Percentiles rank a stretch among this genome's conserved stretches.
phyloP scores from a whole-genome alignment of 2,113 vertebrate species.

The Lophotis ruficrista region DNA sequence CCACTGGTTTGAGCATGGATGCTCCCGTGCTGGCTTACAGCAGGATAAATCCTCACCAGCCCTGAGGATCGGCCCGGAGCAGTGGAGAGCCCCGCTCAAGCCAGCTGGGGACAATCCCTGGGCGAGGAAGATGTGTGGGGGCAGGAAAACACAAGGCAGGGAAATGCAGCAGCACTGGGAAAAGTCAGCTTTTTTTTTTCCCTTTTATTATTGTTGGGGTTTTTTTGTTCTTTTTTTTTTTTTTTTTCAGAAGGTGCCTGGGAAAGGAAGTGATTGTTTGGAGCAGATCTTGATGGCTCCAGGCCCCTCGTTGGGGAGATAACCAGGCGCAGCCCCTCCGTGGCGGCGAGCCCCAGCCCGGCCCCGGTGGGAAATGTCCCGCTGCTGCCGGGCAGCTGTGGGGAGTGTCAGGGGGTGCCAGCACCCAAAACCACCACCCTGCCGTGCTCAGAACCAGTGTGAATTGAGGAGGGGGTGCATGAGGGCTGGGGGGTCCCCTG shows the following conservation, averaged over 20 bases:
- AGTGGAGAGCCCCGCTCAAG: fast-evolving
- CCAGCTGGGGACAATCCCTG: conserved; percentile 9
- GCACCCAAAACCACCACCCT: background rate
- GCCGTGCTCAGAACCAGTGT: fast-evolving
- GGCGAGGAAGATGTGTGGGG: background rate
- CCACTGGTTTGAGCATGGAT: background rate
- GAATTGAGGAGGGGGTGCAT: fast-evolving
- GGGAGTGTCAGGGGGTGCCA: fast-evolving
- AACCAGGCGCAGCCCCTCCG: conserved; percentile 17
- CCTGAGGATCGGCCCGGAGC: background rate
- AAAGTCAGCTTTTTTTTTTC: background rate
- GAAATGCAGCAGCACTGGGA: conserved; percentile 23
- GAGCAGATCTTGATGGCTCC: conserved; percentile 73
- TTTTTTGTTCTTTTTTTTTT: background rate
- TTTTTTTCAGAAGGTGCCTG: conserved; percentile 50
- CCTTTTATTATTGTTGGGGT: background rate
- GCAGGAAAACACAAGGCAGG: conserved; percentile 32
- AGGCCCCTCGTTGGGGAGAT: conserved; percentile 58
- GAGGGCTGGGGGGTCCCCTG: background rate
- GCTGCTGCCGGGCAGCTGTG: fast-evolving
- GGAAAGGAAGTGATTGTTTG: conserved; percentile 71
- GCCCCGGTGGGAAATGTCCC: background rate
- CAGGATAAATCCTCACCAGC: background rate
- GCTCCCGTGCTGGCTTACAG: background rate
- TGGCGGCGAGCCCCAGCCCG: fast-evolving